Base-by-base conservation (phyloP, 2,888 invertebrate species). In the Cataglyphis albicans region DNA sequence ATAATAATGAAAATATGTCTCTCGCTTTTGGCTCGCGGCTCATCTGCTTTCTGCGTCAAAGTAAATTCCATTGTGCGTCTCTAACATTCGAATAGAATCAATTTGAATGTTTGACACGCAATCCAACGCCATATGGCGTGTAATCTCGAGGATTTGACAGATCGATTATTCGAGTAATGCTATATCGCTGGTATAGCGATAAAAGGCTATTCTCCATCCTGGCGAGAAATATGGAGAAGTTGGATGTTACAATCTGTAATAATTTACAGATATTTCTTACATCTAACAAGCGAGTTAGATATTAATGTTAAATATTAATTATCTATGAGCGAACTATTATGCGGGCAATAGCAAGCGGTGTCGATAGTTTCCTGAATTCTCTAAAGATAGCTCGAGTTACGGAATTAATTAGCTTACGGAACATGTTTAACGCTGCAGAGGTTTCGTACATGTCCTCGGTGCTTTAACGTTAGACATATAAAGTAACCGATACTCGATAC, bases 81-180 rank as follows among this genome's bases (percentile, higher is more conserved):
- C n/a, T 65, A 35, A 38, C 52, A 67, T 67, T 52, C 15, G 18
- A 15, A 63, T 21, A 15, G 9, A 67, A 52, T 67, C 48, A 81
- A 63, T 72, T 73, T 52, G 38, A 74, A 73, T 52, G 61, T 29
- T 38, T 73, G 21, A 4, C 18, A 48, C 10, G 21, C 63, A 75
- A 74, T 74, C 12, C 15, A n/a, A 48, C 73, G 52, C 81, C 74
- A 81, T 81, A 81, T 74, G 81, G 73, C 75, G 21, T 29, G 41
- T 81, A 81, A 81, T 81, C 81, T 81, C 29, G 52, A 25, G 61
- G 74, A 61, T 74, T 32, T 15, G 74, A 15, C 12, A 63, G 25
- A 63, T 81, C 63, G 48, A 81, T 61, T 63, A 63, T 81, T 52
- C 74, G 81, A 52, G 9, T 72, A 81, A 81, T 63, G 29, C 29